A percentile compares a stretch with the other conserved stretches of the same genome.
Evolutionary conservation across 2,113 vertebrate species (phyloP).

Genomic region (Grantiella picta): DNA sequence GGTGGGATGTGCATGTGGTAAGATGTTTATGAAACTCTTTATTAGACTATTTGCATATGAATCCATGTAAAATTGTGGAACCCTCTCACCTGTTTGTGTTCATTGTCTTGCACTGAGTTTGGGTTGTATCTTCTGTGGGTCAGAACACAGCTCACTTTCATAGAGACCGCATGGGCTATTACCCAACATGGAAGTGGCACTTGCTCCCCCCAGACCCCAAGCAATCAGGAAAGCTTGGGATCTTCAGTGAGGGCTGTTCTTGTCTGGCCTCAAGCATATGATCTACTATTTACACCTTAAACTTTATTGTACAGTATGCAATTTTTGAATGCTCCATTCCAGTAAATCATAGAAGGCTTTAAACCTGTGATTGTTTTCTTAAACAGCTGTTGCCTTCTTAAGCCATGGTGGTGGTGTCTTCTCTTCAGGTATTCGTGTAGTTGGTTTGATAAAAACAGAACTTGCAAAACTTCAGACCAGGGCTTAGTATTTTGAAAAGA

Average conservation of each 20-base stretch:
- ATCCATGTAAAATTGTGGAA: not conserved
- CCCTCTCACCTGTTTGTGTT: not conserved
- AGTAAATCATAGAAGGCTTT: not conserved
- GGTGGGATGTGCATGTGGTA: not conserved
- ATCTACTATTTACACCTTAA: not conserved
- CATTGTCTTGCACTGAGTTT: not conserved
- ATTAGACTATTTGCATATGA: not conserved
- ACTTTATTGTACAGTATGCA: not conserved
- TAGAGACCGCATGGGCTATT: not conserved
- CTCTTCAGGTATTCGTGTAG: not conserved
- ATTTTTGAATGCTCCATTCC: not conserved
- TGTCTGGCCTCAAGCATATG: not conserved
- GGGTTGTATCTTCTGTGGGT: not conserved
- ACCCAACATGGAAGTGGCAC: accelerated
- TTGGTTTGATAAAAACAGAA: not conserved
- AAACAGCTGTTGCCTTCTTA: not conserved
- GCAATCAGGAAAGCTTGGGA: not conserved
- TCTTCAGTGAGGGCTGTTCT: not conserved
- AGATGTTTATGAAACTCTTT: not conserved
- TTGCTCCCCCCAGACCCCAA: not conserved
- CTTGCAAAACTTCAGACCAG: not conserved
- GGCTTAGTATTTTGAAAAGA: not conserved
- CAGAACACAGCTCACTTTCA: not conserved
- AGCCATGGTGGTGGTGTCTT: not conserved
- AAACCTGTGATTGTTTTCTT: not conserved